Evolutionary conservation across 1,140 invertebrate genomes (phyloP), one percentile per base, ranked within the genome.

Genomic region (Drosophila santomea): DNA sequence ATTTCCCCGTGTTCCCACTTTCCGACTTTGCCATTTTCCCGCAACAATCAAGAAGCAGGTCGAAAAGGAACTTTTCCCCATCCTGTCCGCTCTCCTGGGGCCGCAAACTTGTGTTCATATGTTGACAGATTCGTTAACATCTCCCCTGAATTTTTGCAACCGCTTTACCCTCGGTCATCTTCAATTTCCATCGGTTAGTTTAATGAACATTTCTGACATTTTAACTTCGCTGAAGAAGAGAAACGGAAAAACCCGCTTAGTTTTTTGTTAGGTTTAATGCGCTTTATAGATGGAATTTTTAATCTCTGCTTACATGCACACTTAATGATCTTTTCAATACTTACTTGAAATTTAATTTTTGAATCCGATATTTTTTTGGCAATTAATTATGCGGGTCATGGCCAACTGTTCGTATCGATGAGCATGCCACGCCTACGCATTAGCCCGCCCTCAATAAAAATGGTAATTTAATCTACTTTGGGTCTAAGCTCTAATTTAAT

Each of bases 111-210:
- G 47, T 69, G 38, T 15, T 47, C 44, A 48, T 72, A 44, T 73
- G 73, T 55, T 71, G 66, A 71, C 66, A 55, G 60, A 39, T 43
- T 64, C 44, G 45, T 54, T 32, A 38, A 50, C 48, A 50, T 50
- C 25, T 10, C 48, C 48, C 28, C 28, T 25, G 23, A 10, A 48
- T 28, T 48, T 48, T 8, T 25, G 32, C 47, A 28, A 39, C 41
- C 41, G 41, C 15, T 45, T 4, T n/a, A 15, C n/a, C n/a, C 10
- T 10, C 36, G 41, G 67, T 58, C 59, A 67, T 57, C 66, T 67
- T 51, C 38, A 78, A 71, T 71, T 67, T 83, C 36, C 57, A 79
- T 83, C 64, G 61, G 72, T 79, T 79, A 58, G 68, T 79, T 83
- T 63, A 58, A 66, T 55, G 66, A 50, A 57, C 58, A 58, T 51